Percentiles rank a stretch among this genome's conserved stretches.
These are phyloP conservation scores for Phalacrocorax aristotelis DNA, from an alignment of 2,113 vertebrate species.

Conservation along the genomic window DNA sequence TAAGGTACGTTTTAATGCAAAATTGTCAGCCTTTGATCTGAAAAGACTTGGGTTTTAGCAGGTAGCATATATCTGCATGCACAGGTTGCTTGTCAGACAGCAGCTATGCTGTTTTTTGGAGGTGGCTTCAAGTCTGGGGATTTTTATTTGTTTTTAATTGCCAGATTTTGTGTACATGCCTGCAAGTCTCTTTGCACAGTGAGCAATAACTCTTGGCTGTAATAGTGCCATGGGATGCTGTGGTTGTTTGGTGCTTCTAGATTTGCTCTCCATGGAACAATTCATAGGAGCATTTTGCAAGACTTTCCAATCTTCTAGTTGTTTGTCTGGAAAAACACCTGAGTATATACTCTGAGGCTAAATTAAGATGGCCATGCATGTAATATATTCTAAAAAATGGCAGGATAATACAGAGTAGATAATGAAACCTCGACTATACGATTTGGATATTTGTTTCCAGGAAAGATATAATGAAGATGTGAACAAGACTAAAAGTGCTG, in stretches of 20 bases:
- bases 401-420: conserved; percentile 50
- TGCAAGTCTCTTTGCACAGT: conserved; percentile 43
- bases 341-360: conserved; percentile 67
- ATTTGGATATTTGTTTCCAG: conserved; percentile 62
- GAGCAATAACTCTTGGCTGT: conserved; percentile 69
- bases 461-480: conserved; percentile 28
- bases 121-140: not conserved
- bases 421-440: conserved; percentile 62
- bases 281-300: conserved; percentile 71
- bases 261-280: conserved; percentile 76
- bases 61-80: not conserved
- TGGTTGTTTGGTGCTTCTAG: conserved; percentile 73
- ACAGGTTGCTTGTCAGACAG: not conserved
- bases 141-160: conserved; percentile 41
- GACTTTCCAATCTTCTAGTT: conserved; percentile 85
- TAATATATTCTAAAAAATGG: conserved; percentile 70
- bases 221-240: conserved; percentile 67
- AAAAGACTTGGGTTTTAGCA: not conserved
- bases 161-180: conserved; percentile 31
- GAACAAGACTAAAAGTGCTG: not conserved
- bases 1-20: not conserved
- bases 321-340: conserved; percentile 75
- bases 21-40: not conserved
- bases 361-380: conserved; percentile 72
- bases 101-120: not conserved